phyloP scores from a whole-genome alignment of 2,113 vertebrate genomes.

The Ceyx melanurus region DNA sequence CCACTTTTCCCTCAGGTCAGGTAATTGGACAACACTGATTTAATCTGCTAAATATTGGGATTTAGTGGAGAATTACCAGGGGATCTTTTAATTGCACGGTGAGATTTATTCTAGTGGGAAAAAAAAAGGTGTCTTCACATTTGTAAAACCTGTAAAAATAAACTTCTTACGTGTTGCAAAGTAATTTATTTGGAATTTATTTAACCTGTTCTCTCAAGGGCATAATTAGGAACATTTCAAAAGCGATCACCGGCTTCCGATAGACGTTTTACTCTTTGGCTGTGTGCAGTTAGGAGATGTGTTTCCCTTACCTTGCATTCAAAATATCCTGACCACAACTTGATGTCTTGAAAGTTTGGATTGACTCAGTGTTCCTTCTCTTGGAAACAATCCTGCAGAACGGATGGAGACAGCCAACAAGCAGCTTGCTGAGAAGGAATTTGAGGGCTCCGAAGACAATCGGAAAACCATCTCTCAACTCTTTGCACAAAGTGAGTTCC shows the following conservation, averaged over 20 bases:
- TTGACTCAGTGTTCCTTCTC: background rate
- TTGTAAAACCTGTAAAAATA: background rate
- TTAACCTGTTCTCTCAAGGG: background rate
- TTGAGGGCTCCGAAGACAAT: constrained; percentile 94
- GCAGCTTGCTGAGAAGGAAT: constrained; percentile 94
- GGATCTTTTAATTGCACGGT: background rate
- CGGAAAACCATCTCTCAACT: constrained; percentile 97
- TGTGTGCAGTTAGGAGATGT: background rate
- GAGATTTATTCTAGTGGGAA: background rate
- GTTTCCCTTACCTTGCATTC: background rate
- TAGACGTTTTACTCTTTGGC: background rate
- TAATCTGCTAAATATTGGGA: background rate
- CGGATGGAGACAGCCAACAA: constrained; percentile 98
- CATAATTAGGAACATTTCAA: background rate
- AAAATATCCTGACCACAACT: background rate
- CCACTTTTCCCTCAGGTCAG: background rate
- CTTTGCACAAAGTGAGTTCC: constrained; percentile 90
- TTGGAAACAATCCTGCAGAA: constrained; percentile 75
- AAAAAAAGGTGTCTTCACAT: background rate
- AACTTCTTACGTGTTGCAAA: background rate
- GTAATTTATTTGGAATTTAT: background rate
- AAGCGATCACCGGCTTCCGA: background rate
- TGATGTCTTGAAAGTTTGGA: background rate
- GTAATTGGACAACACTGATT: background rate
- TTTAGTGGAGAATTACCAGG: background rate